Conservation (phyloP, 2,797 vertebrate species). For the Melanotaenia parkinsoni region DNA sequence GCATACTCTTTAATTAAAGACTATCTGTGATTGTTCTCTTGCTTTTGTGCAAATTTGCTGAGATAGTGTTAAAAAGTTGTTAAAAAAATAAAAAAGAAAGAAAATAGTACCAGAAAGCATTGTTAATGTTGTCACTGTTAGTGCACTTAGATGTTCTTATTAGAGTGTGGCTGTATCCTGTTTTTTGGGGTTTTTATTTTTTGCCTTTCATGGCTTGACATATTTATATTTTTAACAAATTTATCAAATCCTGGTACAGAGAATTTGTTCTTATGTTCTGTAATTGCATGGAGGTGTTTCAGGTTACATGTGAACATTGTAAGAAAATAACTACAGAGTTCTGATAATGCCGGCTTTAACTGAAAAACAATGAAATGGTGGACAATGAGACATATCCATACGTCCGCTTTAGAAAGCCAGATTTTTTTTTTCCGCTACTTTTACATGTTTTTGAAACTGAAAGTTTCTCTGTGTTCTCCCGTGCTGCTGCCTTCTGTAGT, state of each 20-base stretch:
- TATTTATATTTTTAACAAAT: too few species aligned
- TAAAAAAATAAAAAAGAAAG: not conserved
- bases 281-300: not conserved
- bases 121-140: not conserved
- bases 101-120: not conserved
- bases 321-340: not conserved
- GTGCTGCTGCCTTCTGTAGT: slow-evolving; percentile 58
- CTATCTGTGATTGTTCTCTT: not conserved
- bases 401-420: not conserved
- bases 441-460: slow-evolving; percentile 24
- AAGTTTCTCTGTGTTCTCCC: slow-evolving; percentile 39
- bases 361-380: not conserved
- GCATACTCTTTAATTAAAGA: not conserved
- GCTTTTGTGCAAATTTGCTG: not conserved
- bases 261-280: not conserved
- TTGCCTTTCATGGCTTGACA: not conserved
- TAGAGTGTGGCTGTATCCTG: not conserved
- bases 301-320: not conserved
- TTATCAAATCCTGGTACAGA: not conserved
- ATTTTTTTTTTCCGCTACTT: not conserved
- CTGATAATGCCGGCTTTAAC: not conserved
- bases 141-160: not conserved
- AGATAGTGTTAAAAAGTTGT: not conserved
- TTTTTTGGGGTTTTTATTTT: not conserved
- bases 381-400: not conserved